Base-by-base conservation (phyloP, 1,140 invertebrate genomes). In the Bicyclus anynana region DNA sequence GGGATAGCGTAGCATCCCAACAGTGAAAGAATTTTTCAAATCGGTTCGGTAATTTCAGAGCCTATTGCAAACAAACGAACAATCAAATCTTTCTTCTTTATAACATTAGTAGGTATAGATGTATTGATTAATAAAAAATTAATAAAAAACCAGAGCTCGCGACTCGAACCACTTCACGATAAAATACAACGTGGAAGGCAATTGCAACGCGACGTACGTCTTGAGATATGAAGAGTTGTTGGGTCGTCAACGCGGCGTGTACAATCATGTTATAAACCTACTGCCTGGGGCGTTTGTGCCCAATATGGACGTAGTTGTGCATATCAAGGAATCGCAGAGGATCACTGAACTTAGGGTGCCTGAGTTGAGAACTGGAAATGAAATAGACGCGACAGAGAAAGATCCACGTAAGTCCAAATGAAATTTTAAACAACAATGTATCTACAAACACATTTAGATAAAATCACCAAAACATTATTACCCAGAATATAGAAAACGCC, bases 221-320 rank as follows among this genome's bases (percentile, higher is more conserved):
- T 75, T 93, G 46, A 92, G 90, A 0, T 93, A 93, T 67, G 93
- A 94, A 75, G 92, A 93, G 77, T 65, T 94, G 5, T 74, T 94
- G 7, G 72, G 78, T 2, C 80, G 92, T 6, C 80, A 90, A 29
- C 84, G 91, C 42, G 91, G 91, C 2, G 80, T 89, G 7, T 94
- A 94, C 77, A 90, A 92, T 65, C 87, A 92, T 52, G 89, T 90
- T 12, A 84, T 93, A 9, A 93, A 93, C 68, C 76, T 93, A 29
- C 90, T 91, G 67, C 92, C 92, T 0, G 91, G 91, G 6, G 80
- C 90, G 58, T 62, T 91, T 1, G 90, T 93, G 9, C 89, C 90
- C 38, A 84, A 92, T 49, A 79, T 93, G 48, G 80, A 85, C 29
- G 90, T 93, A n/a, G 72, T 87, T 16, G 91, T 93, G 0, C 80